phyloP scores from a whole-genome alignment of 2,113 vertebrate species.

The Copsychus sechellarum region DNA sequence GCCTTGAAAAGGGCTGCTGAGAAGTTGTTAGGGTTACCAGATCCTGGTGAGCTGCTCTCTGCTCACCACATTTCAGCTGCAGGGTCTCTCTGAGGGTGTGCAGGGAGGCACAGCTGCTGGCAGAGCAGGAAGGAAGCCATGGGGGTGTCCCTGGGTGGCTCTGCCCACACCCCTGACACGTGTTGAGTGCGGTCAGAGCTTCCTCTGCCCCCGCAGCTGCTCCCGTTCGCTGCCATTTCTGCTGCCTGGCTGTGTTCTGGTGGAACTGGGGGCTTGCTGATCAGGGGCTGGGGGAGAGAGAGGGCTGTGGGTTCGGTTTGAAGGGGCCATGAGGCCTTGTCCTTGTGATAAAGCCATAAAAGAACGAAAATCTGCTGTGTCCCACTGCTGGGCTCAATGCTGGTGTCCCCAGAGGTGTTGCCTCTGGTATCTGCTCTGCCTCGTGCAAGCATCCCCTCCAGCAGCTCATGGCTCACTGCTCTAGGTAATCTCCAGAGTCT shows the following conservation, averaged over 20 bases:
- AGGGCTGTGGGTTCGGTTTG: background rate
- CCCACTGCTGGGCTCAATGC: background rate
- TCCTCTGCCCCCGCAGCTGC: background rate
- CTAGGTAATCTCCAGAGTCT: background rate
- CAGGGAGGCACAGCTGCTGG: background rate
- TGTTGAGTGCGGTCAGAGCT: background rate
- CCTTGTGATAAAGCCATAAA: background rate
- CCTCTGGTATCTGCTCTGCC: accelerated
- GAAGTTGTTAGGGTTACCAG: background rate
- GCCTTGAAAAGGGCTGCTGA: background rate
- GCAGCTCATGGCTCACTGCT: background rate
- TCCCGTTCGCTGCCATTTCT: background rate
- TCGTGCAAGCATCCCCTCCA: accelerated
- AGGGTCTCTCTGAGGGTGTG: too few species aligned
- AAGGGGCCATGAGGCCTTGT: background rate
- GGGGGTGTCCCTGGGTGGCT: background rate
- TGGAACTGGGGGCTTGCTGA: background rate
- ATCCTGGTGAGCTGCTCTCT: background rate
- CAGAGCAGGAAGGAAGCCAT: background rate
- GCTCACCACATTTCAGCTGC: background rate
- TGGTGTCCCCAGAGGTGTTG: background rate
- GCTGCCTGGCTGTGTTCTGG: background rate
- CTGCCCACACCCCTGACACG: background rate
- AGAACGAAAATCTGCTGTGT: background rate
- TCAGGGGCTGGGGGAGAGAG: background rate